Evolutionary conservation across 2,797 vertebrate genomes (phyloP).

Genomic region (Pelochelys cantorii): DNA sequence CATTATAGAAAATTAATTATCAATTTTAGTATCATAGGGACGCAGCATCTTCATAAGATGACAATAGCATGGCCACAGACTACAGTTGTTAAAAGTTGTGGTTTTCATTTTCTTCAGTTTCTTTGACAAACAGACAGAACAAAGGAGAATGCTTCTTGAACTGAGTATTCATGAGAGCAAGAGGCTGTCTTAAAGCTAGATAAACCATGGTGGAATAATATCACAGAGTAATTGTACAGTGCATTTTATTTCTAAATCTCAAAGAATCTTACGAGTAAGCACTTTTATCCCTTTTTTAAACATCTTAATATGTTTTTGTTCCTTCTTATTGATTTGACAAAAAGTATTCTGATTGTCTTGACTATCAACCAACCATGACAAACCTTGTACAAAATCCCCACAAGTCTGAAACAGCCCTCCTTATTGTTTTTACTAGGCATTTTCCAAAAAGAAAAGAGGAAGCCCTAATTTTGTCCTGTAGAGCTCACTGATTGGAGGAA

Average conservation of each 20-base stretch:
- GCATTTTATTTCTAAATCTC: slow-evolving; percentile 36
- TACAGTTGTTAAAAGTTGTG: slow-evolving; percentile 3
- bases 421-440: neutral
- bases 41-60: neutral
- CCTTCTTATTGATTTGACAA: slow-evolving; percentile 29
- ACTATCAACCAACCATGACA: neutral
- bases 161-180: slow-evolving; percentile 47
- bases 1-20: neutral
- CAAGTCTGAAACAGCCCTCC: neutral
- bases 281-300: neutral
- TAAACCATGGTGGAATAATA: slow-evolving; percentile 54
- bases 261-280: slow-evolving; percentile 42
- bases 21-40: neutral
- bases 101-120: slow-evolving; percentile 15
- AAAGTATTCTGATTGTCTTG: slow-evolving; percentile 16
- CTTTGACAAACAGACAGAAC: neutral
- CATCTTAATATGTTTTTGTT: slow-evolving; percentile 46
- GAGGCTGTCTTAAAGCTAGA: slow-evolving; percentile 49
- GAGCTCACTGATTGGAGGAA: neutral
- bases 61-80: slow-evolving; percentile 11
- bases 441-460: neutral
- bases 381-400: neutral
- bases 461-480: neutral
- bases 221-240: slow-evolving; percentile 53
- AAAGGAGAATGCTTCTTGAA: slow-evolving; percentile 11